phyloP scores from a whole-genome alignment of 2,113 vertebrate species.

The Gavialis gangeticus region DNA sequence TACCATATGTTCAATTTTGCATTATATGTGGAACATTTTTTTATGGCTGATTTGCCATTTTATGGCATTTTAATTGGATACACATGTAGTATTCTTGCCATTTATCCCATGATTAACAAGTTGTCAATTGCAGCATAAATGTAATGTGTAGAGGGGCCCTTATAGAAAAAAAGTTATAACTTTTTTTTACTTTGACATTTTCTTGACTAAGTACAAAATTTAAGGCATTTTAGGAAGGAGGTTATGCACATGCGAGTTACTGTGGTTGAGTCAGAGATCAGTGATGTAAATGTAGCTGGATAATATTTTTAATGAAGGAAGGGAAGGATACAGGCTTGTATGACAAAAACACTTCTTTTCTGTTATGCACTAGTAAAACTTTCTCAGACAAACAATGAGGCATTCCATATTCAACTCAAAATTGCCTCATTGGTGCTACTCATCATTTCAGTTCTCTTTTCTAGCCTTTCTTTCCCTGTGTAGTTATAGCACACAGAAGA shows the following conservation, averaged over 20 bases:
- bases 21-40: too few relatives aligned
- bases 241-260: neutral
- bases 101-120: too few relatives aligned
- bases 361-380: neutral
- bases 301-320: neutral
- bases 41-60: too few relatives aligned
- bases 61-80: too few relatives aligned
- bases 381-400: neutral
- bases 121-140: too few relatives aligned
- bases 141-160: too few relatives aligned
- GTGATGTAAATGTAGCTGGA: neutral
- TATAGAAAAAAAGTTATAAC: neutral
- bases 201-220: neutral
- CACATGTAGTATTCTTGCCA: too few relatives aligned
- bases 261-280: neutral
- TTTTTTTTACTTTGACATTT: neutral
- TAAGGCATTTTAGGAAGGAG: neutral
- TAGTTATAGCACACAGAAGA: neutral
- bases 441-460: neutral
- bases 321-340: neutral
- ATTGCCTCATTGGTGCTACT: neutral
- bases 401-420: neutral
- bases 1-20: too few relatives aligned
- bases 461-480: neutral
- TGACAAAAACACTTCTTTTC: neutral